Conservation (phyloP, 2,888 invertebrate species). For the Nomada flava region DNA sequence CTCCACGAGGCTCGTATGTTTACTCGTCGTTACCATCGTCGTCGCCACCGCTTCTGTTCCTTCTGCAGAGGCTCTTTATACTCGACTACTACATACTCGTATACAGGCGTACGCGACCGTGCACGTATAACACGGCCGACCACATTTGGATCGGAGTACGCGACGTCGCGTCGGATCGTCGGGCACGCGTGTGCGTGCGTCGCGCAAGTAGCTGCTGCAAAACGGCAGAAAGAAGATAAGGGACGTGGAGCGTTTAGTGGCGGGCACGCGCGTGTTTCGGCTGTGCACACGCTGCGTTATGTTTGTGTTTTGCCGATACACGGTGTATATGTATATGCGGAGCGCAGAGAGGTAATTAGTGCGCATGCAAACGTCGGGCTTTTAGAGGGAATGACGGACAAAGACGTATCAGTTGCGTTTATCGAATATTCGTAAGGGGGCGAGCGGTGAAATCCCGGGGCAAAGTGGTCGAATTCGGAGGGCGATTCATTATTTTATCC, state of each 20-base stretch:
- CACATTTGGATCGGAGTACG: slow-evolving; percentile 20
- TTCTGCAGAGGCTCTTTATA: slow-evolving; percentile 58
- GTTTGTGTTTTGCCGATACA: slow-evolving; percentile 22
- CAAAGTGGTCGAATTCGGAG: too few relatives aligned
- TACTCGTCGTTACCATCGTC: slow-evolving; percentile 65
- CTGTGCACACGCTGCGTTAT: not conserved
- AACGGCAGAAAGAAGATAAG: slow-evolving; percentile 10
- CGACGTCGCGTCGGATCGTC: slow-evolving; percentile 3
- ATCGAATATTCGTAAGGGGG: not conserved
- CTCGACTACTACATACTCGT: slow-evolving; percentile 33
- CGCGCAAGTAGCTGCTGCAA: slow-evolving; percentile 2
- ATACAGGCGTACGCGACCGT: not conserved
- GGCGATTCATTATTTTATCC: not conserved
- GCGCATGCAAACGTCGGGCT: slow-evolving; percentile 25
- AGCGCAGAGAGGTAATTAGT: slow-evolving; percentile 31
- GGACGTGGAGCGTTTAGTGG: slow-evolving; percentile 17
- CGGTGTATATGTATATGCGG: not conserved
- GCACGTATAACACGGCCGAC: slow-evolving; percentile 18
- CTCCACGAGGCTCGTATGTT: slow-evolving; percentile 54
- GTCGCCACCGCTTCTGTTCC: slow-evolving; percentile 64
- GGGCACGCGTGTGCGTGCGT: not conserved
- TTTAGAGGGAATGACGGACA: slow-evolving; percentile 22
- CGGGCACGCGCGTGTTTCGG: slow-evolving; percentile 32
- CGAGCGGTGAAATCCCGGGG: not conserved
- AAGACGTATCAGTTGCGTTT: not conserved